phyloP scores from a whole-genome alignment of 2,113 vertebrate species.

The Zapornia atra region DNA sequence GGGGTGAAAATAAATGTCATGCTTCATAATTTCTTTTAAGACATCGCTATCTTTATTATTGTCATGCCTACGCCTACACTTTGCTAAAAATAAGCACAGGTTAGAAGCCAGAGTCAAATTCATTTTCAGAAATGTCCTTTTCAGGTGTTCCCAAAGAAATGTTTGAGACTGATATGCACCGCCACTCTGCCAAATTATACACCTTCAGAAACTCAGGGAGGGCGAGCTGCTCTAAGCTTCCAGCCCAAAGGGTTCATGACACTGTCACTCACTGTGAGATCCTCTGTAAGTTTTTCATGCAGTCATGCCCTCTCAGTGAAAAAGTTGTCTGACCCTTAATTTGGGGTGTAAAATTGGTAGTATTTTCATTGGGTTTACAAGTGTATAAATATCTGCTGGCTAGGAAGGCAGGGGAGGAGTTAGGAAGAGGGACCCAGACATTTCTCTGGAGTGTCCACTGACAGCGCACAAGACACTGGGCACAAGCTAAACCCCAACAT shows the following conservation, averaged over 20 bases:
- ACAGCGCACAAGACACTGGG: background rate
- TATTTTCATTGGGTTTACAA: background rate
- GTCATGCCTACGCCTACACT: background rate
- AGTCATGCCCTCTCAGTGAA: background rate
- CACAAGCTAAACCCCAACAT: background rate
- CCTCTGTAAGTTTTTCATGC: background rate
- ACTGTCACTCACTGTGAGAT: background rate
- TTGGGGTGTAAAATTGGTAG: background rate
- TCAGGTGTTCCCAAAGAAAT: background rate
- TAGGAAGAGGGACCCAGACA: background rate
- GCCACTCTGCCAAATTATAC: background rate
- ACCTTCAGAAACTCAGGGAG: background rate
- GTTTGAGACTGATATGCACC: background rate
- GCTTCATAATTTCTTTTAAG: constrained; percentile 44
- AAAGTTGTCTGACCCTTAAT: background rate
- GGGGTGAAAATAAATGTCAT: constrained; percentile 56
- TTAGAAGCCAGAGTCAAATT: constrained; percentile 43
- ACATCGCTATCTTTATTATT: constrained; percentile 29
- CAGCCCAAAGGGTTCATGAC: background rate
- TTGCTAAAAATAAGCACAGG: constrained; percentile 45
- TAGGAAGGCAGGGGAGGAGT: accelerated
- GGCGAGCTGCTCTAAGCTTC: background rate
- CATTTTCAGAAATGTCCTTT: constrained; percentile 45
- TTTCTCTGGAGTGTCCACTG: background rate
- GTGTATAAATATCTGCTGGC: background rate